Base-by-base conservation (phyloP, 2,888 invertebrate species). In the Acrocera orbiculus region DNA sequence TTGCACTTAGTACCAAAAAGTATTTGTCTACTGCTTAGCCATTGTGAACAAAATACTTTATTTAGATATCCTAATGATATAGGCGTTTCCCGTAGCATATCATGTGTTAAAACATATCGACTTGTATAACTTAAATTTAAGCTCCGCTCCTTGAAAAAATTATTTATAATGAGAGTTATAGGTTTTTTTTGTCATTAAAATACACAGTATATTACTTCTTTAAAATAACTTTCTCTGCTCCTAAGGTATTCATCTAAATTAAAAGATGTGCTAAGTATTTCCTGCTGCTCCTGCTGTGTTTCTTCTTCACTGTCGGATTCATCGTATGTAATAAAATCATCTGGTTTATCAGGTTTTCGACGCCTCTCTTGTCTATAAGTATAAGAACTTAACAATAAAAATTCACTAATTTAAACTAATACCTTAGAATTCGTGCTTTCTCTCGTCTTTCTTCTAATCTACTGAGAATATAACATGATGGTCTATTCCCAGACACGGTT, bases 1-100 rank as follows among this genome's bases (percentile, higher is more conserved):
- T 93, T 93, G 62, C 95, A 93, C 61, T 95, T 95, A 32, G 93
- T 93, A 34, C 93, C 95, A 58, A 92, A 89, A 15, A 92, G 87
- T 36, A 95, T 82, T 65, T 92, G 90, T 48, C 87, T 70, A 61
- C 89, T 86, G 46, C 86, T 87, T 24, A 95, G 67, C 93, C 95
- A 95, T 56, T 90, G 81, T 0, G 92, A 89, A 56, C 92, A 89
- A 65, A 93, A 95, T 38, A 86, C 85, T 62, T 87, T 87, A 61
- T 87, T 87, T 68, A 86, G 79, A 57, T 78, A 82, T 44, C 79
- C 81, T 41, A 87, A 66, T 52, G 70, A 74, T 50, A 87, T 73
- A 8, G 83, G 74, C 15, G 80, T 78, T 61, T 87, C 87, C 46
- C 78, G 76, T 50, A 85, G 76, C 72, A 87, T 79, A 60, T 86